Base-by-base conservation (phyloP, 2,888 invertebrate genomes). In the Zygaena filipendulae region DNA sequence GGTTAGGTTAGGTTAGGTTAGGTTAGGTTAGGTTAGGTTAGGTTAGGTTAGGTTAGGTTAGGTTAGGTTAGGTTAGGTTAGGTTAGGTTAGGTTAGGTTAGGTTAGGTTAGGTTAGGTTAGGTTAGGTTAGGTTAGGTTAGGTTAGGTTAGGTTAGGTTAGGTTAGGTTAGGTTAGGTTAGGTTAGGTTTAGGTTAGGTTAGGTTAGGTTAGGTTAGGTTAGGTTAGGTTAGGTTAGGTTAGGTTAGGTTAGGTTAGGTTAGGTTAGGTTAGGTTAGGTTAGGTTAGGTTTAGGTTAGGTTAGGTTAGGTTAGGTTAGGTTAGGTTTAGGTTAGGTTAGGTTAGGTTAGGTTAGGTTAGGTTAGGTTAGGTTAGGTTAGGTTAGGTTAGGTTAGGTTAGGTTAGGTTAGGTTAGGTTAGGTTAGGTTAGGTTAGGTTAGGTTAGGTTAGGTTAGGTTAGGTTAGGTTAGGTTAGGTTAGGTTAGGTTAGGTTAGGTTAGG, bases 401-500 rank as follows among this genome's bases (percentile, higher is more conserved):
- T 37, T 37, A 37, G 37, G 37, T 34, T 37, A 37, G 37, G 37
- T 38, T 38, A 38, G 37, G 37, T 38, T 38, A 38, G 37, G 37
- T 38, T 38, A 38, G n/a, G 37, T 38, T 34, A 34, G 34, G 34
- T 34, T 33, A 33, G 32, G 32, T 33, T 33, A 33, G 32, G 32
- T 29, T 29, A 37, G 36, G 36, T 37, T 37, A 37, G 37, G 37
- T 37, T 38, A 35, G 35, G 38, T 38, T 38, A 38, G 35, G 38
- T 38, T 38, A 38, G 38, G 38, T 38, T 38, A 38, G 38, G 38
- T 38, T 38, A 38, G 38, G 35, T 38, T 37, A 35, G 38, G 38
- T 38, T 38, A 38, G 38, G 38, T 38, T 36, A 38, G 38, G 38
- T 38, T 38, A 38, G 38, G 38, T 38, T 38, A 38, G 38, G 38